phyloP scores from a whole-genome alignment of 35 echinoderm and acorn worm species.

The Amphiura filiformis region DNA sequence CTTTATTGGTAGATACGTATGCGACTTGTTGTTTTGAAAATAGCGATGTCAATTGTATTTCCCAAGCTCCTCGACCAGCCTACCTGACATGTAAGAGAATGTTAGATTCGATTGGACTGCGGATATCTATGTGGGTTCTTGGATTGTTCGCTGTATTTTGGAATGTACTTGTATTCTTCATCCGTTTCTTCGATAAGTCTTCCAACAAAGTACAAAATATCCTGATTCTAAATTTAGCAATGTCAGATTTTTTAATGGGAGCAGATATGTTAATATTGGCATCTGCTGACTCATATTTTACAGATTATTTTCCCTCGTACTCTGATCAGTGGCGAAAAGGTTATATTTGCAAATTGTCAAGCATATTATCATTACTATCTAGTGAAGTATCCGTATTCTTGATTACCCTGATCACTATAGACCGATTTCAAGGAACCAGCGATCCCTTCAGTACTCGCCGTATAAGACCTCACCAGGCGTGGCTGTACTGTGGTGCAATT shows the following conservation, averaged over 20 bases:
- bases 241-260: not conserved
- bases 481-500: not conserved
- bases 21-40: not conserved
- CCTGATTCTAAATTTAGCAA: not conserved
- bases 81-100: not conserved
- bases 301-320: not conserved
- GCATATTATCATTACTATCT: not conserved
- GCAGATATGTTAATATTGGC: not conserved
- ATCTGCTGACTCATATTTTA: not conserved
- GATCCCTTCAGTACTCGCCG: not conserved
- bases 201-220: not conserved
- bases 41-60: not conserved
- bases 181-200: not conserved
- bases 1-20: not conserved
- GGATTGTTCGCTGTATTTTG: not conserved
- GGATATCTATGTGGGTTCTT: not conserved
- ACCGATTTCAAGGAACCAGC: not conserved
- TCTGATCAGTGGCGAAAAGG: not conserved
- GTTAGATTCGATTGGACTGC: not conserved
- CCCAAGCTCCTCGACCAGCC: not conserved
- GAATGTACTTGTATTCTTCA: not conserved
- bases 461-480: not conserved
- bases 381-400: conserved; percentile 10
- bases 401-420: not conserved
- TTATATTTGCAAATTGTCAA: not conserved